Evolutionary conservation across 2,888 invertebrate species (phyloP), one percentile per base, ranked within the genome.

Genomic region (Alentia gelatinosa): DNA sequence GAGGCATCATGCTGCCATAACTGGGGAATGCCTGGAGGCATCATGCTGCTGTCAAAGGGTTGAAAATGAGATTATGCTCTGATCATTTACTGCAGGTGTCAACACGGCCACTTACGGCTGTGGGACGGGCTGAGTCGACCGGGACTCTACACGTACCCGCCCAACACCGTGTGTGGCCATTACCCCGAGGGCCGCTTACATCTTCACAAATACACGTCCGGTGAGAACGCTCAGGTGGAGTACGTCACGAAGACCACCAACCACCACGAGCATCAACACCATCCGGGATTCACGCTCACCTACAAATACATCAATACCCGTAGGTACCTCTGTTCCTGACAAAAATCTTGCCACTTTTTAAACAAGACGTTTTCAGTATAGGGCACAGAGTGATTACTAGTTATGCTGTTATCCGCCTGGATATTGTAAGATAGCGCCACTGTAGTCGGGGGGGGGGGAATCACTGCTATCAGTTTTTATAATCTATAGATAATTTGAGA

Each of bases 131-230:
- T 89, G n/a, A 42, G 83, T 33, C 63, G 89, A 12, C 89, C 91
- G 4, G 91, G 92, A 15, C 68, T 89, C 33, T 74, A 92, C 90
- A 47, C 74, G 15, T 92, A 90, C 75, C 91, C 91, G 3, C 89
- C 92, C n/a, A 91, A 88, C 84, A 90, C 84, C 12, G 26, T 92
- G 30, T 92, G 92, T 79, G 92, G 92, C 12, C 39, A 74, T 1
- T 90, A 91, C 84, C 68, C 91, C 23, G 75, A 33, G n/a, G 68
- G 37, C 35, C 79, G 89, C 23, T 63, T 90, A 26, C 63, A 68
- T 9, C 47, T 90, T n/a, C 39, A 63, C 9, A 90, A 90, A 30
- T 79, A 39, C 50, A 47, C 83, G 0, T 47, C 90, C 37, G 75
- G 75, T 33, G 40, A 19, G 7, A 30, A 40, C 30, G 90, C 90